Evolutionary conservation across 2,113 vertebrate species (phyloP).

Genomic region (Leucopsar rothschildi): DNA sequence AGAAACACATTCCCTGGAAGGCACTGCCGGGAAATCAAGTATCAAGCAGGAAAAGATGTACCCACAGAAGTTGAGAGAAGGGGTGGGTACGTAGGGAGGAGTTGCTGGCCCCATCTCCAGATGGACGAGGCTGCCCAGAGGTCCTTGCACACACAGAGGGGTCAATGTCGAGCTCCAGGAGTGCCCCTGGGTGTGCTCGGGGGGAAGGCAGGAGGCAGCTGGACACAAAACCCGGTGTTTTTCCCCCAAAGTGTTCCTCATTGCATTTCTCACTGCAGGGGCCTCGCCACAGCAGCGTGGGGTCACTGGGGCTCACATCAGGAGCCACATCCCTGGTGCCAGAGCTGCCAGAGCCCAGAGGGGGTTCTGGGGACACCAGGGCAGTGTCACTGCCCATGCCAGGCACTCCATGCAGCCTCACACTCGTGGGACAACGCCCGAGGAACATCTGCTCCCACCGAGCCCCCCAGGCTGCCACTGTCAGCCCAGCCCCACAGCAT

Average conservation of each 20-base stretch:
- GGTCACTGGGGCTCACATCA: accelerated
- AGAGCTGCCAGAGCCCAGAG: accelerated
- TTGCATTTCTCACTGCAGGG: background rate
- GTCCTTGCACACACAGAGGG: accelerated
- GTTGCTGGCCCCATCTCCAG: background rate
- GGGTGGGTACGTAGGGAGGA: background rate
- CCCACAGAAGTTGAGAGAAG: accelerated
- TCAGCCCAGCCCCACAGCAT: accelerated
- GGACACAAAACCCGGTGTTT: background rate
- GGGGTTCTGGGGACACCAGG: background rate
- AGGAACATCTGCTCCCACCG: background rate
- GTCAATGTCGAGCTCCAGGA: accelerated
- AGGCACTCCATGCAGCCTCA: no score
- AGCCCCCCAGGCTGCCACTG: background rate
- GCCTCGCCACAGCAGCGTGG: accelerated
- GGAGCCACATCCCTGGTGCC: background rate
- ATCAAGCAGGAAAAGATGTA: accelerated
- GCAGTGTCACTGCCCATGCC: background rate
- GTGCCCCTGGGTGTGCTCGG: background rate
- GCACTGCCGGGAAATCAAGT: background rate
- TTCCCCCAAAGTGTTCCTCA: background rate
- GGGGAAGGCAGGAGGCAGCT: background rate
- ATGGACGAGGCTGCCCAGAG: accelerated
- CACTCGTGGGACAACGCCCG: background rate
- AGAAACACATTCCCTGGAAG: background rate